phyloP scores from a whole-genome alignment of 1,140 invertebrate species.

The Drosophila aff. region DNA sequence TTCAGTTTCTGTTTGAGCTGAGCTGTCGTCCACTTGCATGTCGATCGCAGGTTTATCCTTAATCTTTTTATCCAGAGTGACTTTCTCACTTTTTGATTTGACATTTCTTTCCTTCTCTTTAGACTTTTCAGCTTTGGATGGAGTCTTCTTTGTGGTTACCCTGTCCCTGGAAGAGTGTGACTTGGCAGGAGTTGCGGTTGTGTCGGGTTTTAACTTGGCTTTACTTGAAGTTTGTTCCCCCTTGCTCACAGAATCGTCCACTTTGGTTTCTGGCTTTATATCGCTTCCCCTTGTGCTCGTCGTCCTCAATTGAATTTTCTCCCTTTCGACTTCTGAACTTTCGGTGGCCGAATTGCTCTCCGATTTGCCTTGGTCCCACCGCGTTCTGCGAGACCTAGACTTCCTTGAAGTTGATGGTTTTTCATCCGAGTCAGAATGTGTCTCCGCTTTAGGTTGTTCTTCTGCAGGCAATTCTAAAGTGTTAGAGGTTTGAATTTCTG shows the following conservation, averaged over 20 bases:
- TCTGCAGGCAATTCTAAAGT: neutral
- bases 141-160: neutral
- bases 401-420: constrained; percentile 4
- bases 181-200: neutral
- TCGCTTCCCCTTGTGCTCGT: neutral
- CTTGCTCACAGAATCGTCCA: neutral
- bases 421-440: neutral
- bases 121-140: neutral
- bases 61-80: no score
- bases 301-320: neutral
- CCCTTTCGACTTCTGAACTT: neutral
- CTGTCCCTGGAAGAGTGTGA: neutral
- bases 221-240: constrained; percentile 1
- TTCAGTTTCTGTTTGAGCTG: neutral
- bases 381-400: constrained; percentile 1
- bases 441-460: neutral
- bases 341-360: neutral
- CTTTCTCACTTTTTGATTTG: neutral
- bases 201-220: neutral
- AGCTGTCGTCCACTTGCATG: neutral
- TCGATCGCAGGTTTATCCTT: neutral
- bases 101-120: neutral
- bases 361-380: neutral
- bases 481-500: neutral
- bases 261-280: neutral